Conservation (phyloP, 2,113 vertebrate species). For the Aptenodytes forsteri region DNA sequence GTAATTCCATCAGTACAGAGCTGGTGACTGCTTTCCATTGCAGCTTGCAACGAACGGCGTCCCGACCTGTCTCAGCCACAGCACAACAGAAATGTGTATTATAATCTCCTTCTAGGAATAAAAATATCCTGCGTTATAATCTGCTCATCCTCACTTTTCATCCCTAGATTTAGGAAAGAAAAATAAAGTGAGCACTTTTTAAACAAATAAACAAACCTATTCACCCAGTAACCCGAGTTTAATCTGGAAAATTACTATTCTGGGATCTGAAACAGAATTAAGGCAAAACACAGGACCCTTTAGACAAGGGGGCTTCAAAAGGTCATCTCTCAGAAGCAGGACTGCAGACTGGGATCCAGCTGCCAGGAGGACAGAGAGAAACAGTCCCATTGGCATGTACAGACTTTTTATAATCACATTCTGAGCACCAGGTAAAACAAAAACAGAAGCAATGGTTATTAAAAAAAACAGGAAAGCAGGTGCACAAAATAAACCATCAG, state of each 20-base stretch:
- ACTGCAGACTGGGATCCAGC: background rate
- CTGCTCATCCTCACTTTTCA: background rate
- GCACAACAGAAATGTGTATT: background rate
- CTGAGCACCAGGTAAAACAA: background rate
- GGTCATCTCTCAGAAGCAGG: background rate
- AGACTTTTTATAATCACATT: background rate
- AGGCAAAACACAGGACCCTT: background rate
- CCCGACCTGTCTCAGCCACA: background rate
- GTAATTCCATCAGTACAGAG: background rate
- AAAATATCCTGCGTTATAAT: background rate
- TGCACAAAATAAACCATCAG: accelerated
- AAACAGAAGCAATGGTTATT: background rate
- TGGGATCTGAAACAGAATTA: background rate
- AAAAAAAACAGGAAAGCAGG: background rate
- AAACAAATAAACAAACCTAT: background rate
- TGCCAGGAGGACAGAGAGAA: background rate
- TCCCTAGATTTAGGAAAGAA: background rate
- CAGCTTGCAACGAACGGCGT: too few relatives aligned
- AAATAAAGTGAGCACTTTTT: accelerated
- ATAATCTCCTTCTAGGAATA: constrained; percentile 35
- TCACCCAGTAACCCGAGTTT: background rate
- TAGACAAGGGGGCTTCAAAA: background rate
- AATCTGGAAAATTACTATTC: background rate
- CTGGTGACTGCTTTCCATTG: background rate
- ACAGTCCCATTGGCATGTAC: accelerated